These are phyloP conservation scores for Acleris laterana DNA, from an alignment of 2,888 invertebrate genomes.

Conservation along the genomic window DNA sequence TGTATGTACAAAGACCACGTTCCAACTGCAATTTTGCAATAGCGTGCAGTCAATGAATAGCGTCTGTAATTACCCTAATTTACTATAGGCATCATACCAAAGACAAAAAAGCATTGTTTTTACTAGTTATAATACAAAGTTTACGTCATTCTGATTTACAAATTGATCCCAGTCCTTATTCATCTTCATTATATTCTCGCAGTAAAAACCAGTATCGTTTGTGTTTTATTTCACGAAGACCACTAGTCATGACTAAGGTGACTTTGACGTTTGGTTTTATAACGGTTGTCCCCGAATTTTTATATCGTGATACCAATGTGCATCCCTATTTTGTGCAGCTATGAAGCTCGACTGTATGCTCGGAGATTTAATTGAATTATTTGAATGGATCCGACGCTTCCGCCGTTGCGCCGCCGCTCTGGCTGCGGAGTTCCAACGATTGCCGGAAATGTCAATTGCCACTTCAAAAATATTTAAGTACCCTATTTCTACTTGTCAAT, in stretches of 20 bases:
- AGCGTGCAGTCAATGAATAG: too few species aligned
- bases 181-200: too few species aligned
- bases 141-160: too few species aligned
- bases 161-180: too few species aligned
- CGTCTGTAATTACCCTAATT: too few species aligned
- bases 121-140: too few species aligned
- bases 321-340: conserved; percentile 69
- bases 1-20: too few species aligned
- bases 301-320: conserved; percentile 40
- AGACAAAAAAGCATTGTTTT: too few species aligned
- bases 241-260: conserved; percentile 14
- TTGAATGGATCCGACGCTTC: conserved; percentile 80
- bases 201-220: too few species aligned
- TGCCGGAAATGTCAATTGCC: conserved; percentile 80
- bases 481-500: conserved; percentile 52
- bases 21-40: too few species aligned
- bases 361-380: conserved; percentile 81
- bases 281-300: neutral
- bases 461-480: conserved; percentile 63
- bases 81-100: too few species aligned
- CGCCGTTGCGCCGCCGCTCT: conserved; percentile 61
- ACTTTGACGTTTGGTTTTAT: conserved; percentile 6
- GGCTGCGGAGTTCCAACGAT: conserved; percentile 37
- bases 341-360: conserved; percentile 71
- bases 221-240: too few species aligned